Base-by-base conservation (phyloP, 2,113 vertebrate species). In the Chaenocephalus aceratus region DNA sequence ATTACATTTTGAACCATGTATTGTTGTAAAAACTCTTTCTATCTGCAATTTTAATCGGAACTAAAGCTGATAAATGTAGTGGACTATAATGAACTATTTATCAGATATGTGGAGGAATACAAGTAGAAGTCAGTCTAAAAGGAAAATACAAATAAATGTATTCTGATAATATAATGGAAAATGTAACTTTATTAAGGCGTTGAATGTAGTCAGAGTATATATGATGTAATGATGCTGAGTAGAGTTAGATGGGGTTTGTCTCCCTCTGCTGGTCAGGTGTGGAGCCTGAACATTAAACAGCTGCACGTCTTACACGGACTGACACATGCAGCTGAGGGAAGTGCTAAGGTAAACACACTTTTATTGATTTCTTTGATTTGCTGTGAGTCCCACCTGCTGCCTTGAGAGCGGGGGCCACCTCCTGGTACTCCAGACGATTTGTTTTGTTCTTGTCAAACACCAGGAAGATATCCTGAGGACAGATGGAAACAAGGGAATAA, bases 391-490 rank as follows among this genome's bases (percentile, higher is more conserved):
- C 72, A 95, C 95, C 95, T 92, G 93, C 94, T 74, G 90, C 91
- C 70, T 71, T 91, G 70, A 95, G 84, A 51, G 94, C 92, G 0
- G 91, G 88, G 0, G 3, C 7, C 5, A 94, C 93, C 87, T 95
- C 95, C 4, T 23, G 34, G 30, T 94, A 94, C 64, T 95, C 94
- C 3, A 95, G 89, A 0, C 12, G 61, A 0, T 86, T 52, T 3
- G 89, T 88, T 58, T 91, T 90, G 66, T 95, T 93, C 80, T 85
- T 92, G 84, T 95, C 94, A 71, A 90, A 88, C 6, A 18, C 82
- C 77, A 94, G 72, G 72, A 95, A 95, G 49, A 95, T 94, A 18
- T 93, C 86, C 95, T 95, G 80, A 54, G 48, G n/a, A 12, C n/a
- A 54, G 34, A 44, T n/a, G 23, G 30, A 57, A 30, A 2, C 30